Percentiles rank a stretch among this genome's conserved stretches.
Conservation (phyloP, 1,140 invertebrate species). For the Choristoneura fumiferana region DNA sequence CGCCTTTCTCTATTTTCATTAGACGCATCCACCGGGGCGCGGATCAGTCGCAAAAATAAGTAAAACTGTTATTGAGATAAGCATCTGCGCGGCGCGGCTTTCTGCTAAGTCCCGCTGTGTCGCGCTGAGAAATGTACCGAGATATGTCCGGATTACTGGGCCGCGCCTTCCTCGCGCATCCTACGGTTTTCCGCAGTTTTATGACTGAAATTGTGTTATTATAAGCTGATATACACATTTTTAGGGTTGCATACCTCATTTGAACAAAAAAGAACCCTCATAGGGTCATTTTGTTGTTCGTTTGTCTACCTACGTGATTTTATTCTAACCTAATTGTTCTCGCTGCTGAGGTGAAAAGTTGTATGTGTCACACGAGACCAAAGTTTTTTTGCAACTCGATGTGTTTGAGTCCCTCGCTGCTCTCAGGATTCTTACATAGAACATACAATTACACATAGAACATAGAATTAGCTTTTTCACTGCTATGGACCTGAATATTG, state of each 20-base stretch:
- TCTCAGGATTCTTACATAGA: too few species aligned
- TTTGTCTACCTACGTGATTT: too few species aligned
- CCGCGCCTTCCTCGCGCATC: conserved; percentile 41
- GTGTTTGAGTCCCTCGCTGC: too few species aligned
- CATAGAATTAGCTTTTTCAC: too few species aligned
- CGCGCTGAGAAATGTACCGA: conserved; percentile 71
- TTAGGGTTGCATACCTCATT: background rate
- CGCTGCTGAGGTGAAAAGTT: too few species aligned
- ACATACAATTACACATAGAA: too few species aligned
- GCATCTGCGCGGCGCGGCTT: conserved; percentile 71
- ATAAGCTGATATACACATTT: conserved; percentile 29
- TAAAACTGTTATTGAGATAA: conserved; percentile 79
- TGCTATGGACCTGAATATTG: too few species aligned
- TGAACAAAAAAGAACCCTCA: too few species aligned
- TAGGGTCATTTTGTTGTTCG: too few species aligned
- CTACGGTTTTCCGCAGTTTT: conserved; percentile 57
- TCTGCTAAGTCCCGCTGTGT: conserved; percentile 70
- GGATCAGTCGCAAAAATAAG: conserved; percentile 75
- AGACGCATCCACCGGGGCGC: conserved; percentile 56
- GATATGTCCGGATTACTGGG: conserved; percentile 74
- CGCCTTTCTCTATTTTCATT: conserved; percentile 68
- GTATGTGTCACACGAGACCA: too few species aligned
- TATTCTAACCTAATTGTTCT: too few species aligned
- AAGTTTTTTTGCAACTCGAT: too few species aligned
- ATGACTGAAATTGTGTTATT: conserved; percentile 57